Base-by-base conservation (phyloP, 2,113 vertebrate species). In the Corythornis vintsioides region DNA sequence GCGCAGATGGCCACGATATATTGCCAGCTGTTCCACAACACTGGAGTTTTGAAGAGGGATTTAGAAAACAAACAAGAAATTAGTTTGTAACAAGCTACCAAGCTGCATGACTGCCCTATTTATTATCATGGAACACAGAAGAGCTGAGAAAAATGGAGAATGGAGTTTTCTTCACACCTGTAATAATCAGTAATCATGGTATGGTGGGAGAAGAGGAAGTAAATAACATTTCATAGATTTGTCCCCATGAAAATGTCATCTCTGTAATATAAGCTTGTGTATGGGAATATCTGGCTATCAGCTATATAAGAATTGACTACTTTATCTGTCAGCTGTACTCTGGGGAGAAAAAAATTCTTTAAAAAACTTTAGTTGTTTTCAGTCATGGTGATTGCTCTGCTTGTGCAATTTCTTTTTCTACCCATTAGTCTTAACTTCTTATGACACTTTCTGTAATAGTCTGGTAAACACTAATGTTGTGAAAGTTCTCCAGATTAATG, bases 11-110 rank as follows among this genome's bases (percentile, higher is more conserved):
- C n/a, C 61, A 53, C 64, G 77, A 11, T 67, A 19, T 84, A 48
- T 61, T 63, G 25, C 73, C 70, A 94, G 80, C 86, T 95, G 73
- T 74, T 88, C 57, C 8, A 19, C 28, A 67, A 6, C 38, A 53
- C 29, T 50, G 48, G 28, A 53, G 19, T 65, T 66, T 92, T 48
- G 40, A 28, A 79, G 35, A 71, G 24, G 40, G 33, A 67, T 89
- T 93, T 78, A 40, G 81, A 95, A 85, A 63, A 47, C 38, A 94
- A 90, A 83, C 31, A 83, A 74, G 64, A 74, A 86, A 91, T 74
- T 21, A n/a, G 20, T 72, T 74, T 88, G 26, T 67, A 55, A 57
- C 31, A 93, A 65, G n/a, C 40, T 80, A 61, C 40, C 67, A 40
- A 93, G n/a, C n/a, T 88, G 67, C 57, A 53, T 40, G 64, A 40